phyloP scores from a whole-genome alignment of 2,888 invertebrate species.

The Isoperla grammatica region DNA sequence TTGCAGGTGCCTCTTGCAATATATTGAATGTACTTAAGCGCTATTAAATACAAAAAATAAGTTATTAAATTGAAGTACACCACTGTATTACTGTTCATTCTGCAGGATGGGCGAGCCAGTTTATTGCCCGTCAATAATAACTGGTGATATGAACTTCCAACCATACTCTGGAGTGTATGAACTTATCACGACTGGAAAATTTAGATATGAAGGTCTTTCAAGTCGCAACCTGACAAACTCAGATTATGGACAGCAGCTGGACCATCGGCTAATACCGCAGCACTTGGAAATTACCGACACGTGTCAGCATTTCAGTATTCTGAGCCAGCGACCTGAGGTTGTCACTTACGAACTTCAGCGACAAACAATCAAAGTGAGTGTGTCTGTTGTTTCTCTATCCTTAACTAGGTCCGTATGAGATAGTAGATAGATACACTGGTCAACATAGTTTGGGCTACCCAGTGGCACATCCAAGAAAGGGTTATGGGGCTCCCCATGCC shows the following conservation, averaged over 20 bases:
- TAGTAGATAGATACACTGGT: too few species aligned
- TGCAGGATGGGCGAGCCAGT: slow-evolving; percentile 39
- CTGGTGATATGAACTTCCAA: slow-evolving; percentile 89
- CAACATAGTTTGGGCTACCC: too few species aligned
- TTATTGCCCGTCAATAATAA: slow-evolving; percentile 74
- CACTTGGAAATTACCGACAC: slow-evolving; percentile 44
- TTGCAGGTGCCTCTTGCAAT: too few species aligned
- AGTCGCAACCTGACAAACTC: slow-evolving; percentile 13
- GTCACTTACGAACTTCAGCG: slow-evolving; percentile 4
- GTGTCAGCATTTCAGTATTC: slow-evolving; percentile 41
- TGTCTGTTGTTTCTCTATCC: too few species aligned
- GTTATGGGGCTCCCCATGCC: too few species aligned
- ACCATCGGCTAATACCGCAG: slow-evolving; percentile 39
- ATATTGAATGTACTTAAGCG: too few species aligned
- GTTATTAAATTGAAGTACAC: too few species aligned
- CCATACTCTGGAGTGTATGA: slow-evolving; percentile 67
- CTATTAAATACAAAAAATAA: too few species aligned
- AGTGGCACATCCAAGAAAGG: too few species aligned
- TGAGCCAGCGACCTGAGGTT: slow-evolving; percentile 20
- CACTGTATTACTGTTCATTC: not conserved
- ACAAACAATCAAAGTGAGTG: slow-evolving; percentile 1
- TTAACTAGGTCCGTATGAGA: too few species aligned
- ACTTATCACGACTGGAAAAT: slow-evolving; percentile 58
- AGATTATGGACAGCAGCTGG: slow-evolving; percentile 24
- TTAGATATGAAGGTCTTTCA: slow-evolving; percentile 40